These are phyloP conservation scores for Nycticryphes semicollaris DNA, from an alignment of 2,113 vertebrate species.

Conservation along the genomic window DNA sequence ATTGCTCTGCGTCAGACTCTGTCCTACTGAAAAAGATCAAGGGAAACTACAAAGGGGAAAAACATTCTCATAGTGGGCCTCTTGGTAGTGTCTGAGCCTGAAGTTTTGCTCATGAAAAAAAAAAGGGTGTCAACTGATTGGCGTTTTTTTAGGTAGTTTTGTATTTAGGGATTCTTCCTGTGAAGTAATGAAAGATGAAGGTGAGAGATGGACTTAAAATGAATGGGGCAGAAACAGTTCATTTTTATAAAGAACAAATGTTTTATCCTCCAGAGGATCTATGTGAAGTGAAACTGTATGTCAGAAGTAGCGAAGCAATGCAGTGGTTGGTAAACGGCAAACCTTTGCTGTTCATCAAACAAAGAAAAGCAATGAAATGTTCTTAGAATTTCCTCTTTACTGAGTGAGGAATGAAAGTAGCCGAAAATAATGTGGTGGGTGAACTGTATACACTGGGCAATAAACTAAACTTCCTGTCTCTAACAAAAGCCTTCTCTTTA, in stretches of 20 bases:
- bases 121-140: background rate
- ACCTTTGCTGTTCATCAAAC: slow-evolving; percentile 35
- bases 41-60: background rate
- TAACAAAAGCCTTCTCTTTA: slow-evolving; percentile 64
- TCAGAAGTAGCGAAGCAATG: slow-evolving; percentile 40
- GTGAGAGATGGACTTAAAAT: background rate
- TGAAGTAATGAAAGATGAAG: background rate
- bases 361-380: slow-evolving; percentile 56
- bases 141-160: background rate
- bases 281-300: slow-evolving; percentile 18
- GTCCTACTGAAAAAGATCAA: background rate
- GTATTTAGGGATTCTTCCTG: background rate
- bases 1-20: background rate
- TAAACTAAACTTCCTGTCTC: slow-evolving; percentile 63
- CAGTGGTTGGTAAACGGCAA: slow-evolving; percentile 37
- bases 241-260: slow-evolving; percentile 11
- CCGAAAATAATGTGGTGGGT: slow-evolving; percentile 59
- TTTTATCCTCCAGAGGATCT: background rate
- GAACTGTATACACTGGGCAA: slow-evolving; percentile 61
- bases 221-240: slow-evolving; percentile 4
- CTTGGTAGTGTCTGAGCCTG: background rate
- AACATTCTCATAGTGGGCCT: background rate
- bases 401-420: slow-evolving; percentile 66
- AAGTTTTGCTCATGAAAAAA: background rate
- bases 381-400: slow-evolving; percentile 56